Percentiles rank a stretch among this genome's conserved stretches.
These are phyloP conservation scores for Laothoe populi DNA, from an alignment of 2,888 invertebrate genomes.

Conservation along the genomic window DNA sequence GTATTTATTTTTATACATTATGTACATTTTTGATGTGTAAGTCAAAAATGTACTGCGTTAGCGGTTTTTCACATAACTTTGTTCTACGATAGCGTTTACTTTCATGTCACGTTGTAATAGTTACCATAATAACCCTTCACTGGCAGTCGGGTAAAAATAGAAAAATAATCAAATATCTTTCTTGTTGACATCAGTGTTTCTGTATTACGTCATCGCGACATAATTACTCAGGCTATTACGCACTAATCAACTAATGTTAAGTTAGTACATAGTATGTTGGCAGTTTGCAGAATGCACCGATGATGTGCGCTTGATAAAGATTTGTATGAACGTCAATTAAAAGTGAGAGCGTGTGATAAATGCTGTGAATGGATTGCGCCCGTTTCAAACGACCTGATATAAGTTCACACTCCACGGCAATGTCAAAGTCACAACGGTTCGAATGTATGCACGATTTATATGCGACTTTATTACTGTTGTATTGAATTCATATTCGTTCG, in stretches of 20 bases:
- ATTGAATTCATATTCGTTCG: background rate
- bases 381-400: constrained; percentile 29
- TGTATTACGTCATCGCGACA: background rate
- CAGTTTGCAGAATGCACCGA: background rate
- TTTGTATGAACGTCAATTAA: constrained; percentile 5
- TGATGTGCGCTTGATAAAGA: background rate
- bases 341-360: constrained; percentile 25
- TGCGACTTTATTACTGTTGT: background rate
- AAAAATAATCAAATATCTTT: background rate
- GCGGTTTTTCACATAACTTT: no score
- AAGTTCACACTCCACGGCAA: constrained; percentile 23
- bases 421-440: constrained; percentile 30
- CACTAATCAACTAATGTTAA: no score
- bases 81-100: no score
- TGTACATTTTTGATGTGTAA: no score
- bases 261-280: background rate
- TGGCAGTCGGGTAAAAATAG: no score
- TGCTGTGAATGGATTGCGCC: constrained; percentile 24
- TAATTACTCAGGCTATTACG: background rate
- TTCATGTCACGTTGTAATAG: no score
- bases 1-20: no score
- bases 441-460: constrained; percentile 2
- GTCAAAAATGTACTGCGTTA: no score
- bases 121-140: background rate
- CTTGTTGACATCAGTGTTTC: background rate